These are phyloP conservation scores for Oligia fasciuncula DNA, from an alignment of 2,888 invertebrate genomes.

Conservation along the genomic window DNA sequence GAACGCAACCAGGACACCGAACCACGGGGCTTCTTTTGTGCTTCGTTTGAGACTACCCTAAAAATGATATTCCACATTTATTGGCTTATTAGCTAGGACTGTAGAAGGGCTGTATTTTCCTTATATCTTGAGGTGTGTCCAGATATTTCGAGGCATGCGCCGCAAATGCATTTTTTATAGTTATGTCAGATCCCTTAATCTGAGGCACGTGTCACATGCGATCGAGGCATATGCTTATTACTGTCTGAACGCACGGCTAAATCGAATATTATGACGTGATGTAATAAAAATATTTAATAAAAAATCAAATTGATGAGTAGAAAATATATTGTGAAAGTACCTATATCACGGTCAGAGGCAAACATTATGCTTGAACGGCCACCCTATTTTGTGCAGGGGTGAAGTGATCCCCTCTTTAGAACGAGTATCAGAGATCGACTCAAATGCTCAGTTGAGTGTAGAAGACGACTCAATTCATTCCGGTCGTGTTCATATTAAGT, in stretches of 20 bases:
- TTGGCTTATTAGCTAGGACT: constrained; percentile 15
- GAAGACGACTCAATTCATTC: constrained; percentile 23
- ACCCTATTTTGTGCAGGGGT: constrained; percentile 39
- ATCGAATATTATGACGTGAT: not conserved
- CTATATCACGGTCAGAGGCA: not conserved
- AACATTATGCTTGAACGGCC: constrained; percentile 34
- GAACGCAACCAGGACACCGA: constrained; percentile 25
- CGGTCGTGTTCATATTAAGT: not conserved
- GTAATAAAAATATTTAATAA: not conserved
- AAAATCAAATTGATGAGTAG: constrained; percentile 10
- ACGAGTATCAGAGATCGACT: constrained; percentile 11
- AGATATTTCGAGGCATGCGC: not conserved
- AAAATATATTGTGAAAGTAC: not conserved
- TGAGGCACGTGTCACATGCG: not conserved
- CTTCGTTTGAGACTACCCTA: not conserved
- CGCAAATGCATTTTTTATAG: not conserved
- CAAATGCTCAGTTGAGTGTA: not conserved
- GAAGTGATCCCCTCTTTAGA: constrained; percentile 20
- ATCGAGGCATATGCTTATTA: not conserved
- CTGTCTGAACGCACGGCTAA: not conserved
- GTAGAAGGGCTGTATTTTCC: not conserved
- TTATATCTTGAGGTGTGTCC: not conserved
- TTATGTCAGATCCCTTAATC: not conserved
- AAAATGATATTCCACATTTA: constrained; percentile 10
- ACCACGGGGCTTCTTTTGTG: not conserved